phyloP scores from a whole-genome alignment of 2,888 invertebrate species.

The Sesia bembeciformis region DNA sequence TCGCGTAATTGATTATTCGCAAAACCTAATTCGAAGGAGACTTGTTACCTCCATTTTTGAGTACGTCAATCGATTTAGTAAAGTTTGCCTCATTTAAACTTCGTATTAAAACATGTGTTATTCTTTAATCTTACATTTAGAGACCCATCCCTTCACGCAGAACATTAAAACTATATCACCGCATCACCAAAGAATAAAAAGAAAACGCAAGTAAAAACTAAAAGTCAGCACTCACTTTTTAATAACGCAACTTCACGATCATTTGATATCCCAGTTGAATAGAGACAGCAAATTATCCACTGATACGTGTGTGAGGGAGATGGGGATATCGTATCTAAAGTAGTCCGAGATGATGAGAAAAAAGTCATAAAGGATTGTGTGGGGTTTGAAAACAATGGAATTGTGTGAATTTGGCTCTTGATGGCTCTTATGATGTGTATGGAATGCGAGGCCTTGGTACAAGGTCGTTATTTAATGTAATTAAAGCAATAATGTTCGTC shows the following conservation, averaged over 20 bases:
- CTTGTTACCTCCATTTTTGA: too few relatives aligned
- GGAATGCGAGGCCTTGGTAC: conserved; percentile 4
- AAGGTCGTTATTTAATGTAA: conserved; percentile 6
- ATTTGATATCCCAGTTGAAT: conserved; percentile 5
- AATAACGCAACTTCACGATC: conserved; percentile 9
- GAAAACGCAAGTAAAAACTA: conserved; percentile 3
- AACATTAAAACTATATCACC: conserved; percentile 6
- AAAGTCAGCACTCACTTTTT: conserved; percentile 9
- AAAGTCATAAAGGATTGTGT: conserved; percentile 9
- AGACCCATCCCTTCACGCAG: neutral
- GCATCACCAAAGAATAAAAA: conserved; percentile 3
- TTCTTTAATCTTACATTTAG: neutral
- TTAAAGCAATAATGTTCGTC: too few relatives aligned
- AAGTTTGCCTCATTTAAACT: too few relatives aligned
- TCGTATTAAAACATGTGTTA: too few relatives aligned
- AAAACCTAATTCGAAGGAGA: too few relatives aligned
- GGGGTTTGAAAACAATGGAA: conserved; percentile 7
- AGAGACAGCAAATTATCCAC: conserved; percentile 1
- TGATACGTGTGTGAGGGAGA: conserved; percentile 1
- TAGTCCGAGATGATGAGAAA: conserved; percentile 8
- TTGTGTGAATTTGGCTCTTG: conserved; percentile 8
- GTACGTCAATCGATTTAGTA: too few relatives aligned
- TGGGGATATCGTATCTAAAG: conserved; percentile 2
- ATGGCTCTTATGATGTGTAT: conserved; percentile 3
- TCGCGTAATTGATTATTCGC: too few relatives aligned